Percentiles rank a stretch among this genome's conserved stretches.
These are phyloP conservation scores for Myotis pilosus DNA, from an alignment of 2,797 vertebrate species.

Conservation along the genomic window DNA sequence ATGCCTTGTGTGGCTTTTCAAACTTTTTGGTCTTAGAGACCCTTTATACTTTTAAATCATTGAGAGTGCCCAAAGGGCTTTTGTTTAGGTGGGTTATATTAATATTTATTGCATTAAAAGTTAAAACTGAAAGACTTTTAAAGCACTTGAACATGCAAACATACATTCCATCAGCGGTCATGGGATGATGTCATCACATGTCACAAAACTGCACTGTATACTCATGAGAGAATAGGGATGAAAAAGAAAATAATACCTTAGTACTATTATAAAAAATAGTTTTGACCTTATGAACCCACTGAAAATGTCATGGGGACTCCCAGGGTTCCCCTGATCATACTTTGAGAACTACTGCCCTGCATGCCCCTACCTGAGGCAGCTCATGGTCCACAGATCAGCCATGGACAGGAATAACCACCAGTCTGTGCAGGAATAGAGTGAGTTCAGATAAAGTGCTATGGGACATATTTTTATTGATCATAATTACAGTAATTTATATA, in stretches of 20 bases:
- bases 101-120: background rate
- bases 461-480: background rate
- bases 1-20: background rate
- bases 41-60: background rate
- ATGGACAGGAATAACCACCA: background rate
- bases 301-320: background rate
- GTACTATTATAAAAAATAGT: background rate
- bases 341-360: background rate
- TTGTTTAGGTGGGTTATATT: background rate
- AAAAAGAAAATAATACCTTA: background rate
- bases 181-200: background rate
- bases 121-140: background rate
- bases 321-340: background rate
- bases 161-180: background rate
- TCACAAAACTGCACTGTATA: background rate
- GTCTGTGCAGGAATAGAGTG: background rate
- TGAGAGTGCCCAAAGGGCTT: background rate
- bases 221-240: background rate
- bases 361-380: background rate
- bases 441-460: background rate
- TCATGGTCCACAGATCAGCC: background rate
- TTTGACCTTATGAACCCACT: background rate
- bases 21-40: background rate
- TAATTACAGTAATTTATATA: background rate
- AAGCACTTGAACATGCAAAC: background rate